Evolutionary conservation across 2,888 invertebrate genomes (phyloP), one percentile per base, ranked within the genome.

Genomic region (Abscondita cerata): DNA sequence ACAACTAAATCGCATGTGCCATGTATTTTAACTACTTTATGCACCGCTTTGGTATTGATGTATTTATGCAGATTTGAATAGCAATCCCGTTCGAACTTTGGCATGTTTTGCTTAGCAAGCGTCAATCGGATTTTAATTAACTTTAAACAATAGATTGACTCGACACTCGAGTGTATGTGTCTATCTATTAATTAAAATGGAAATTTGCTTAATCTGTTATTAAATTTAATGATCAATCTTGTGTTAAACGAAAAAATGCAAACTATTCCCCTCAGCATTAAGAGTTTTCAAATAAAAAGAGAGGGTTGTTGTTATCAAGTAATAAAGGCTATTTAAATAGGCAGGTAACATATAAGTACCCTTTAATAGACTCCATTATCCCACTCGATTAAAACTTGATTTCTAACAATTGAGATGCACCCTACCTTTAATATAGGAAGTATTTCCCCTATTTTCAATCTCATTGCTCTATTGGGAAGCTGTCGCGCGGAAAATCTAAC

Each of bases 21-120:
- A 59, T 59, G 63, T 64, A 64, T 64, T 60, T 55, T 64, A 60
- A 59, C 59, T 56, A 60, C 59, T 64, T 60, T 63, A 38, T 60
- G 59, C 36, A 34, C 41, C 53, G 62, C 62, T 54, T 47, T 60
- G 54, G 50, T 63, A 58, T 60, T 63, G 62, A 59, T 54, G 56
- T 59, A 73, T 71, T 69, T 70, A 72, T 73, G 70, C 69, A 73
- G 71, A 75, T 73, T 67, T 73, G 69, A 72, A 75, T 72, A 68
- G 70, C 70, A 72, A 74, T 74, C 69, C 60, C 67, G 67, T 59
- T 67, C 67, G 66, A 71, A 71, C 69, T 70, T 68, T 65, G 66
- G 68, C 65, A 58, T 66, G 66, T 67, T 64, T 59, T 62, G 47
- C 52, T 60, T 51, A 52, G 34, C 41, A 44, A 12, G 33, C 48